These are phyloP conservation scores for Oenanthe melanoleuca DNA, from an alignment of 2,113 vertebrate species.

Conservation along the genomic window DNA sequence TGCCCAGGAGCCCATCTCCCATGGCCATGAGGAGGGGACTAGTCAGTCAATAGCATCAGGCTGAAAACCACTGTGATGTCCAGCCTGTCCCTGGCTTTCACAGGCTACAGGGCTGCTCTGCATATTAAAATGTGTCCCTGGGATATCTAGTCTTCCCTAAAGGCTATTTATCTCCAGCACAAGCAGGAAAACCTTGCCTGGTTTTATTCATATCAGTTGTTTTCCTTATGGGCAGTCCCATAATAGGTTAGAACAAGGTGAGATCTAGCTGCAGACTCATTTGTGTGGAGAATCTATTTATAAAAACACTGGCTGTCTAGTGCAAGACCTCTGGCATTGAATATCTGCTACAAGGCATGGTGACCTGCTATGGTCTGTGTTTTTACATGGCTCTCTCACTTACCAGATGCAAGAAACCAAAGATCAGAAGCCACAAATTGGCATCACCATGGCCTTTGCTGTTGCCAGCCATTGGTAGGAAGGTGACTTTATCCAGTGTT, in stretches of 20 bases:
- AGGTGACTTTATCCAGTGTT: neutral
- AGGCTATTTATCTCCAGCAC: neutral
- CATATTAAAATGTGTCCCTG: neutral
- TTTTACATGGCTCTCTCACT: neutral
- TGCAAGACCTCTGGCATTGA: neutral
- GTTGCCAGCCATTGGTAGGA: neutral
- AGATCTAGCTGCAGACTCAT: neutral
- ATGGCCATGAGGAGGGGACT: neutral
- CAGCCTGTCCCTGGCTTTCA: neutral
- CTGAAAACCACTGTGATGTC: fast-evolving
- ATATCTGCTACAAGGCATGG: neutral
- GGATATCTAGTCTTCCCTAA: neutral
- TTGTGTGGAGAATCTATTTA: neutral
- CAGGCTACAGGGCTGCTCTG: neutral
- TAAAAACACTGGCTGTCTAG: neutral
- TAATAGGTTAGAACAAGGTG: neutral
- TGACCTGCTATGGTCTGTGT: neutral
- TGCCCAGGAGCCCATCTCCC: neutral
- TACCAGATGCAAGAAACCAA: neutral
- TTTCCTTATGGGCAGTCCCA: neutral
- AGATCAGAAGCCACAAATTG: neutral
- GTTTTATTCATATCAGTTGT: neutral
- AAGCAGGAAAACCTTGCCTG: neutral
- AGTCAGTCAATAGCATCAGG: neutral
- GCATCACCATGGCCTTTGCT: neutral